Evolutionary conservation across 2,888 invertebrate genomes (phyloP).

Genomic region (Athalia cordata): DNA sequence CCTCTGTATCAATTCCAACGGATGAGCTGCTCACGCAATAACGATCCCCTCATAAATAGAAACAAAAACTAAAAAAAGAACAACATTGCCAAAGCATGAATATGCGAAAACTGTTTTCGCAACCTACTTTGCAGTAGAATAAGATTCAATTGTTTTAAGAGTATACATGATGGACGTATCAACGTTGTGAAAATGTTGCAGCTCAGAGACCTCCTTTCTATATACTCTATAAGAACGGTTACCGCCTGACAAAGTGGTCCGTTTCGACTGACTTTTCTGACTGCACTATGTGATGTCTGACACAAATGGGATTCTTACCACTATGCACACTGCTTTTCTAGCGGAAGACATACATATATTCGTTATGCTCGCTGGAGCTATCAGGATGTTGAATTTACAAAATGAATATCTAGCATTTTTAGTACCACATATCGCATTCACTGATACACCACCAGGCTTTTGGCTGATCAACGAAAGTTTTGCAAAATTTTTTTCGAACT

Average conservation of each 20-base stretch:
- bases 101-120: too few relatives aligned
- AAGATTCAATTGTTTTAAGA: too few relatives aligned
- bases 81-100: too few relatives aligned
- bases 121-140: too few relatives aligned
- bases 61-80: too few relatives aligned
- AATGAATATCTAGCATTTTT: conserved; percentile 21
- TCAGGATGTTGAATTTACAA: conserved; percentile 1
- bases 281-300: conserved; percentile 26
- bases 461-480: conserved; percentile 8
- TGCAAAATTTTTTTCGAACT: too few relatives aligned
- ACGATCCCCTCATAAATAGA: too few relatives aligned
- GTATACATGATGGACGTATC: too few relatives aligned
- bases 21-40: too few relatives aligned
- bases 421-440: conserved; percentile 1
- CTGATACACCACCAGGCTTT: neutral
- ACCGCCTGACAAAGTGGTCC: conserved; percentile 3
- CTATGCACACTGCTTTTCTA: conserved; percentile 3
- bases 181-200: too few relatives aligned
- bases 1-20: too few relatives aligned
- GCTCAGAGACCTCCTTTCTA: too few relatives aligned
- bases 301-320: conserved; percentile 21
- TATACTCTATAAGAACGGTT: neutral
- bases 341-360: neutral
- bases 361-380: neutral
- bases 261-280: conserved; percentile 7